These are phyloP conservation scores for Streptopelia turtur DNA, from an alignment of 2,797 vertebrate genomes.

Conservation along the genomic window DNA sequence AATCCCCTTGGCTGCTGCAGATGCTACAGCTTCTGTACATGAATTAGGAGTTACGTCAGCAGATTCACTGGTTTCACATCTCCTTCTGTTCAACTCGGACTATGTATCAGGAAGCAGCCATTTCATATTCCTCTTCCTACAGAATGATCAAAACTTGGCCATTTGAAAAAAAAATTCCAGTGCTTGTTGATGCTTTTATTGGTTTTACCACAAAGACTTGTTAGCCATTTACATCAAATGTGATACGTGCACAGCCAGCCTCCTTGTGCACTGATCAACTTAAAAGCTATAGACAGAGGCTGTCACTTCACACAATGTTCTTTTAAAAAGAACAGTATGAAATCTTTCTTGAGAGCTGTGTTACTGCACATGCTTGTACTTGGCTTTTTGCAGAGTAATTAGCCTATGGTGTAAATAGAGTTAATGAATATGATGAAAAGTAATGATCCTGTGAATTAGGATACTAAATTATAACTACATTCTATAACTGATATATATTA, in stretches of 20 bases:
- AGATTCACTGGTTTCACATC: background rate
- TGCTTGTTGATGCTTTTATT: background rate
- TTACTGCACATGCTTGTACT: background rate
- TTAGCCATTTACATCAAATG: background rate
- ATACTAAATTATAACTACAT: background rate
- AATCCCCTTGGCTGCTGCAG: background rate
- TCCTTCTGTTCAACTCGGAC: background rate
- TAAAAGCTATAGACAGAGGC: background rate
- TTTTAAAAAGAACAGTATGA: background rate
- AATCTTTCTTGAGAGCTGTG: background rate
- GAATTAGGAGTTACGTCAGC: background rate
- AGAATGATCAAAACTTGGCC: background rate
- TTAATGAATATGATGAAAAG: background rate
- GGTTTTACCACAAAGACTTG: background rate
- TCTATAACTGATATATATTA: background rate
- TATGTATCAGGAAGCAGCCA: background rate
- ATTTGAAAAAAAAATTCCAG: background rate
- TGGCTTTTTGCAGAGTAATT: background rate
- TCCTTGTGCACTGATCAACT: background rate
- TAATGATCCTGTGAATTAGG: background rate
- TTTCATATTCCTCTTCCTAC: background rate
- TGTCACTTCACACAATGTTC: background rate
- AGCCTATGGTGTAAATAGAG: background rate
- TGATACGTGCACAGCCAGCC: background rate
- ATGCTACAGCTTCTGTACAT: background rate